Conservation (phyloP, 35 echinoderm and acorn worm species). For the Heliocidaris erythrogramma region DNA sequence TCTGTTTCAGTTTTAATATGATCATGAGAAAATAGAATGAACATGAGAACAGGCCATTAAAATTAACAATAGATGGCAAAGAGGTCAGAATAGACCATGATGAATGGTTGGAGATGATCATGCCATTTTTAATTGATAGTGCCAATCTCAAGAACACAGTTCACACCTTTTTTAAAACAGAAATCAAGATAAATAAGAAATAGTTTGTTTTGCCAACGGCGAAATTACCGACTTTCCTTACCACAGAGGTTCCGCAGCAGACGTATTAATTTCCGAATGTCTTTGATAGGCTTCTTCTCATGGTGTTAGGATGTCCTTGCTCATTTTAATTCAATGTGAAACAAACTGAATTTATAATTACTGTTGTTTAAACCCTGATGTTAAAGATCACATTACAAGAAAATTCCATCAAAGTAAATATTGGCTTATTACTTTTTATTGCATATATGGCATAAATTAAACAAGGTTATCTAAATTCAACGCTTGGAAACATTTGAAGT, state of each 20-base stretch:
- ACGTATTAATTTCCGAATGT: background rate
- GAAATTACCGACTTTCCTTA: background rate
- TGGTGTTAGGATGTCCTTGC: background rate
- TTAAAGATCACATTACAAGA: too few relatives aligned
- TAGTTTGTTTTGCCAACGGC: background rate
- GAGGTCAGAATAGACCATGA: background rate
- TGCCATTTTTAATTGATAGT: background rate
- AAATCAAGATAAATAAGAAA: background rate
- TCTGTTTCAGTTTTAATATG: too few relatives aligned
- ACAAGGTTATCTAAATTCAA: too few relatives aligned
- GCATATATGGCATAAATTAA: too few relatives aligned
- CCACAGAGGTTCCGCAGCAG: background rate
- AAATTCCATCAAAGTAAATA: too few relatives aligned
- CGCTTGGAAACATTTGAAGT: too few relatives aligned
- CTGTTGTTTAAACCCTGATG: too few relatives aligned
- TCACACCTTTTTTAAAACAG: background rate
- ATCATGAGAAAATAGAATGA: too few relatives aligned
- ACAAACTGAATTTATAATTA: too few relatives aligned
- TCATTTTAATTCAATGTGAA: background rate
- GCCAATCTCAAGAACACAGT: background rate
- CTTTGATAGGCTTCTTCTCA: background rate
- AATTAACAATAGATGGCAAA: too few relatives aligned
- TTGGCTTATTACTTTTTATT: too few relatives aligned
- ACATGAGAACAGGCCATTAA: background rate
- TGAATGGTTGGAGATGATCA: background rate